Percentiles rank a stretch among this genome's conserved stretches.
phyloP scores from a whole-genome alignment of 2,797 vertebrate genomes.

The Poeciliopsis presidionis region DNA sequence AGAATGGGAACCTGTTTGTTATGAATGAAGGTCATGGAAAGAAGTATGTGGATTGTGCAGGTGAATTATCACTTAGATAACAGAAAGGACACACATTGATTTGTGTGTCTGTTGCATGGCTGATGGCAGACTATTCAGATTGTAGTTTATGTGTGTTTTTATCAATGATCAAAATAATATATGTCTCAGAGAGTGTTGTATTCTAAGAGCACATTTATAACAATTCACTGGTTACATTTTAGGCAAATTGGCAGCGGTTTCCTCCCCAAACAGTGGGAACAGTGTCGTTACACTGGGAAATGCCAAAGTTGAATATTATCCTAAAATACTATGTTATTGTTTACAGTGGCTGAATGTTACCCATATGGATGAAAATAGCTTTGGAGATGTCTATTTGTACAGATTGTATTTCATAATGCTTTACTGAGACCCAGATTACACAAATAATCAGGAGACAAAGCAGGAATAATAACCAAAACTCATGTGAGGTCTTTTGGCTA shows the following conservation, averaged over 20 bases:
- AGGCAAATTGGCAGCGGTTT: slow-evolving; percentile 55
- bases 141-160: slow-evolving; percentile 19
- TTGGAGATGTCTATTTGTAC: slow-evolving; percentile 84
- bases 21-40: slow-evolving; percentile 36
- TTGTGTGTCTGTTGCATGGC: slow-evolving; percentile 20
- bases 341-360: slow-evolving; percentile 85
- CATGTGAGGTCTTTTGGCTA: slow-evolving; percentile 76
- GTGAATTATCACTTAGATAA: slow-evolving; percentile 24
- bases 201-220: slow-evolving; percentile 26
- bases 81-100: slow-evolving; percentile 29
- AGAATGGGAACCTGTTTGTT: slow-evolving; percentile 20
- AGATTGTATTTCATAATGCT: slow-evolving; percentile 83
- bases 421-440: slow-evolving; percentile 78
- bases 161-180: slow-evolving; percentile 19
- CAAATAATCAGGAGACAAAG: slow-evolving; percentile 81
- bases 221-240: slow-evolving; percentile 52
- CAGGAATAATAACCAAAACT: slow-evolving; percentile 80
- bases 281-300: slow-evolving; percentile 74
- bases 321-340: slow-evolving; percentile 83
- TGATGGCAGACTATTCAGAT: slow-evolving; percentile 33
- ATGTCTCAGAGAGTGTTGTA: slow-evolving; percentile 25
- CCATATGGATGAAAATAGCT: slow-evolving; percentile 79
- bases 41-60: slow-evolving; percentile 31
- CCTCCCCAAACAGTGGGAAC: slow-evolving; percentile 70
- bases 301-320: slow-evolving; percentile 80